Percentiles rank a stretch among this genome's conserved stretches.
Evolutionary conservation across 1,140 invertebrate species (phyloP).

Genomic region (Zaprionus vittiger): DNA sequence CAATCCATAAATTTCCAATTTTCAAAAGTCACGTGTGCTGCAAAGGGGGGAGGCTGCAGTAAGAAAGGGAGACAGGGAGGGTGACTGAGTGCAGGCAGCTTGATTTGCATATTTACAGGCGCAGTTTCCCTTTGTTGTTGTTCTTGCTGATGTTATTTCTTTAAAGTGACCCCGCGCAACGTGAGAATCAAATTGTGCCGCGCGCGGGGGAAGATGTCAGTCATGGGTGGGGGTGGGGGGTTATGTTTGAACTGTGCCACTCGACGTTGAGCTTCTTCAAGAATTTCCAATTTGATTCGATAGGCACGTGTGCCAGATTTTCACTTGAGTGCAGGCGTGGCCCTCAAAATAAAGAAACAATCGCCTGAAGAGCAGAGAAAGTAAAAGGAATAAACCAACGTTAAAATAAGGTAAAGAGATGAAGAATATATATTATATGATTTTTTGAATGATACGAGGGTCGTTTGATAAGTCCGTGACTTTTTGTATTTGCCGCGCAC

Average conservation of each 20-base stretch:
- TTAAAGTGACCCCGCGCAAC: conserved; percentile 27
- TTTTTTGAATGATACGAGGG: no score
- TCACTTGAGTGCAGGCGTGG: conserved; percentile 26
- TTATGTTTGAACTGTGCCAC: neutral
- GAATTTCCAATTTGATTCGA: conserved; percentile 53
- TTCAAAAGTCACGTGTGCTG: conserved; percentile 33
- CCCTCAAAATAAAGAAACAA: conserved; percentile 1
- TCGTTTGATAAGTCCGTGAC: no score
- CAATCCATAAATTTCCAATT: conserved; percentile 26
- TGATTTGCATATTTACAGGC: conserved; percentile 45
- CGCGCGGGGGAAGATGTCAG: neutral
- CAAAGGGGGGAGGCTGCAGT: neutral
- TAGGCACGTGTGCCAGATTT: conserved; percentile 54
- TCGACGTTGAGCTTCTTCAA: conserved; percentile 10
- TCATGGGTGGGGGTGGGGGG: neutral
- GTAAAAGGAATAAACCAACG: neutral
- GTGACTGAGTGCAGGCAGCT: conserved; percentile 10
- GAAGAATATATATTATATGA: neutral
- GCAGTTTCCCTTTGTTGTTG: neutral
- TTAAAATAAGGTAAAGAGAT: neutral
- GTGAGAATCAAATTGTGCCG: neutral
- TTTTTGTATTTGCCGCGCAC: no score
- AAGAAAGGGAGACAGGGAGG: neutral
- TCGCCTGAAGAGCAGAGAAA: conserved; percentile 2
- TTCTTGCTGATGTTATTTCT: conserved; percentile 37